Evolutionary conservation across 2,797 vertebrate species (phyloP).

Genomic region (Pangasius djambal): DNA sequence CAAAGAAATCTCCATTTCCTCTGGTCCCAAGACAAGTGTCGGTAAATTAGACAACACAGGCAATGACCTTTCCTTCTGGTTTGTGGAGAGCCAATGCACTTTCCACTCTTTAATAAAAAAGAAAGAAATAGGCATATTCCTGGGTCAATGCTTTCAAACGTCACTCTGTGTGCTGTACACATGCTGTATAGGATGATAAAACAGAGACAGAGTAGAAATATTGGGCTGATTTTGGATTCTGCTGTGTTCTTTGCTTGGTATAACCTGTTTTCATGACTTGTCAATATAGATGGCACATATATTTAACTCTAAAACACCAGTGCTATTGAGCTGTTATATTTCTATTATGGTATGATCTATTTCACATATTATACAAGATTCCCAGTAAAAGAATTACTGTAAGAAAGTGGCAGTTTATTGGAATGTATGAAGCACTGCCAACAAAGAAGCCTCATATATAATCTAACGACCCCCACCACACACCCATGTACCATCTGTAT

Average conservation of each 20-base stretch:
- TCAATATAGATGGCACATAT: not conserved
- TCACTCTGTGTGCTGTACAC: not conserved
- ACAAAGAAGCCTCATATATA: slow-evolving; percentile 70
- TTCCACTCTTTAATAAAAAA: slow-evolving; percentile 5
- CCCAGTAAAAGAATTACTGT: too few relatives aligned
- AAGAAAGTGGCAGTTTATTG: too few relatives aligned
- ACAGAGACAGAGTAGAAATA: not conserved
- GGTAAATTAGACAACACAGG: slow-evolving; percentile 62
- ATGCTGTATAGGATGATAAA: not conserved
- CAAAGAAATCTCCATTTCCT: too few relatives aligned
- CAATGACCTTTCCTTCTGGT: slow-evolving; percentile 74
- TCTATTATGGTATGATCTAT: not conserved
- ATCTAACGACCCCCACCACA: slow-evolving; percentile 10
- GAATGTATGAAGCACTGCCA: slow-evolving; percentile 52
- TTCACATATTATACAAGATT: slow-evolving; percentile 14
- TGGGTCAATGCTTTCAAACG: not conserved
- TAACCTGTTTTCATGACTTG: too few relatives aligned
- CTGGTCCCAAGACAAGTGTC: too few relatives aligned
- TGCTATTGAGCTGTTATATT: not conserved
- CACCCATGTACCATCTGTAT: too few relatives aligned
- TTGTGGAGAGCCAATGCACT: slow-evolving; percentile 28
- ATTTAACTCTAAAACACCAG: not conserved
- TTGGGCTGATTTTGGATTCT: not conserved
- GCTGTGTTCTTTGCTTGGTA: not conserved
- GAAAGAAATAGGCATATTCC: not conserved